A percentile compares a stretch with the other conserved stretches of the same genome.
Evolutionary conservation across 2,113 vertebrate genomes (phyloP).

Genomic region (Ammospiza nelsoni): DNA sequence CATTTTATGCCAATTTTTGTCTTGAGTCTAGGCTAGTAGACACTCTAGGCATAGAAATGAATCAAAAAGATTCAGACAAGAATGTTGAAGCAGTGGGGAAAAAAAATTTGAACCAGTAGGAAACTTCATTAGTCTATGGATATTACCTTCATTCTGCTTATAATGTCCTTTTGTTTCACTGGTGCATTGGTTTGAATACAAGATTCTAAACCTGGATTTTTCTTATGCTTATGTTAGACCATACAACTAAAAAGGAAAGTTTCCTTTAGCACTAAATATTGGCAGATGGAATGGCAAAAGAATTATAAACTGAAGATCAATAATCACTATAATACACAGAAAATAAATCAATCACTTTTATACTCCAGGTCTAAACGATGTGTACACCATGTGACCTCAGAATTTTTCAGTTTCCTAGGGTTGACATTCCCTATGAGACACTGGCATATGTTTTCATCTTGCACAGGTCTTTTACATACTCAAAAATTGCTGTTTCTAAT

Average conservation of each 20-base stretch:
- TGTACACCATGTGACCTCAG: background rate
- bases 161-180: background rate
- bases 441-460: background rate
- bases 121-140: background rate
- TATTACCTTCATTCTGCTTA: background rate
- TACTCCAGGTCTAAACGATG: background rate
- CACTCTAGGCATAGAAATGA: background rate
- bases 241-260: background rate
- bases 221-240: background rate
- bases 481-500: background rate
- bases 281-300: background rate
- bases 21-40: background rate
- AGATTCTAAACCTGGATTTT: background rate
- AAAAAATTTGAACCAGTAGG: background rate
- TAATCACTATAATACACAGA: background rate
- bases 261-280: conserved; percentile 8
- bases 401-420: background rate
- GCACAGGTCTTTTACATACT: background rate
- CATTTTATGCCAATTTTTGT: background rate
- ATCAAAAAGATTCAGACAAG: background rate
- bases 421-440: background rate
- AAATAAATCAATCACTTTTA: background rate
- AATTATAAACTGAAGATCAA: background rate
- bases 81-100: background rate
- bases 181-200: background rate